These are phyloP conservation scores for Piaya cayana DNA, from an alignment of 2,113 vertebrate genomes.

Conservation along the genomic window DNA sequence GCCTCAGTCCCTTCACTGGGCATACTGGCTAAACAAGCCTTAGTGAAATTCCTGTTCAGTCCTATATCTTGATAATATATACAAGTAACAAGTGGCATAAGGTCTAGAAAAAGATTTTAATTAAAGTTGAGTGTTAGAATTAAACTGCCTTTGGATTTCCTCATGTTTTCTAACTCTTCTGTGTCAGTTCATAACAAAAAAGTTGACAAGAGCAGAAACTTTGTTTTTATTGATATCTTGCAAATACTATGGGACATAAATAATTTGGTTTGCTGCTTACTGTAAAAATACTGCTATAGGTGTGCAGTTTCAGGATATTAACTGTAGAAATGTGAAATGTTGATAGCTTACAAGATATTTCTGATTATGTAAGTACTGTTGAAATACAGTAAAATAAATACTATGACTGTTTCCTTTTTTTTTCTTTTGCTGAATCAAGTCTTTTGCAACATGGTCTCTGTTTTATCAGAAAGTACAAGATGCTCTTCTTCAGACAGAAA, in stretches of 20 bases:
- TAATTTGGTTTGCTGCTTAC: neutral
- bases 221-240: neutral
- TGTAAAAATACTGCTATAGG: neutral
- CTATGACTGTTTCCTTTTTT: neutral
- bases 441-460: neutral
- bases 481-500: slow-evolving; percentile 35
- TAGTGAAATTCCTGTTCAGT: neutral
- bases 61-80: neutral
- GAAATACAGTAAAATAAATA: neutral
- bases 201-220: neutral
- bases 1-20: neutral
- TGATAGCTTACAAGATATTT: neutral
- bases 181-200: neutral
- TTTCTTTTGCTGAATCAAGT: neutral
- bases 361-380: neutral
- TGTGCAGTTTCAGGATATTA: neutral
- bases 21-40: neutral
- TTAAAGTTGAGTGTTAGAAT: slow-evolving; percentile 36
- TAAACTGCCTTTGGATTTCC: neutral
- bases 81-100: slow-evolving; percentile 15
- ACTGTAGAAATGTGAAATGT: neutral
- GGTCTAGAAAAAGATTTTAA: slow-evolving; percentile 13
- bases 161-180: neutral
- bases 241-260: neutral
- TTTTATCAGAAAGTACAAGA: slow-evolving; percentile 42